A percentile compares a stretch with the other conserved stretches of the same genome.
Conservation (phyloP, 2,113 vertebrate genomes). For the Polypterus bichir region DNA sequence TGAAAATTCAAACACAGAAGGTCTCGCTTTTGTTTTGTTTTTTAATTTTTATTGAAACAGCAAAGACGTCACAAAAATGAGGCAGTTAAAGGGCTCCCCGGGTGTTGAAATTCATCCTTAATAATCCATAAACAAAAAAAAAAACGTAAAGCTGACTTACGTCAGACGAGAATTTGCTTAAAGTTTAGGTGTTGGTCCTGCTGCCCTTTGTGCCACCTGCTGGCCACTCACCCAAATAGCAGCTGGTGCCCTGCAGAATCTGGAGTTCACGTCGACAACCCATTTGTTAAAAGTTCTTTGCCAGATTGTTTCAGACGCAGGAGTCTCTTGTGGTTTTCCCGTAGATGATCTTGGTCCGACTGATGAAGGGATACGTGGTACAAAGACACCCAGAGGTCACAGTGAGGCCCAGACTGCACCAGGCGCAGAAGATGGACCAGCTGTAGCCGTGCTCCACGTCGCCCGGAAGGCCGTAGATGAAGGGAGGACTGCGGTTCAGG, state of each 20-base stretch:
- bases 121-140: too few relatives aligned
- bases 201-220: too few relatives aligned
- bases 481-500: conserved; percentile 61
- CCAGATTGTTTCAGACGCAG: conserved; percentile 37
- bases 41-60: too few relatives aligned
- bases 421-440: conserved; percentile 71
- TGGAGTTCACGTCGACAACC: conserved; percentile 24
- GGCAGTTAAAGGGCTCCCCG: too few relatives aligned
- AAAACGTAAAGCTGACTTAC: too few relatives aligned
- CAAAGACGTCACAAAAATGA: too few relatives aligned
- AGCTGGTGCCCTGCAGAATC: conserved; percentile 19
- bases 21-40: too few relatives aligned
- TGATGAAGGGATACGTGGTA: conserved; percentile 61
- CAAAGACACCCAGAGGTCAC: conserved; percentile 65
- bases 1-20: too few relatives aligned
- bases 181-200: too few relatives aligned
- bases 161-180: too few relatives aligned
- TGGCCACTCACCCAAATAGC: conserved; percentile 5
- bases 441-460: conserved; percentile 71
- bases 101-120: too few relatives aligned
- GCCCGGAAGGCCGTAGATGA: conserved; percentile 62
- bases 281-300: conserved; percentile 13
- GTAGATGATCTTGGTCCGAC: conserved; percentile 46
- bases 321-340: conserved; percentile 60
- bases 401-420: conserved; percentile 64